Conservation (phyloP, 2,888 invertebrate species). For the Meghimatium bilineatum region DNA sequence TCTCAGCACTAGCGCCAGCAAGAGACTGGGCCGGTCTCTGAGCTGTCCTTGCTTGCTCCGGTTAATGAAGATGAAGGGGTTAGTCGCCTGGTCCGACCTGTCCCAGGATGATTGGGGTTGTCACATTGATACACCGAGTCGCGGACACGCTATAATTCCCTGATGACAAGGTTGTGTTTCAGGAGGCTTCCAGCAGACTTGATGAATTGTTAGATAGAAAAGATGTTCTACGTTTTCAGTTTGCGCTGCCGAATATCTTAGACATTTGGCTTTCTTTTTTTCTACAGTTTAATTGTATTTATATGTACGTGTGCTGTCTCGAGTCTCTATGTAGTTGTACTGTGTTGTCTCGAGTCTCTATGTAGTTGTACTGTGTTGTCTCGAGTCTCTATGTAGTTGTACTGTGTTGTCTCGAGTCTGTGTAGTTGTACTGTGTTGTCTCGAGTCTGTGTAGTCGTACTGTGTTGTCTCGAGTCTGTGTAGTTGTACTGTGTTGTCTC, state of each 20-base stretch:
- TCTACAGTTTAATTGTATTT: background rate
- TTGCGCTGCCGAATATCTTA: background rate
- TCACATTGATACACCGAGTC: background rate
- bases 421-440: background rate
- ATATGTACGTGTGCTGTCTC: too few species aligned
- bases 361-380: background rate
- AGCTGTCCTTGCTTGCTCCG: background rate
- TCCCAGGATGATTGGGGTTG: background rate
- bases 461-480: background rate
- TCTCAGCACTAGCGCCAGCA: background rate
- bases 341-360: background rate
- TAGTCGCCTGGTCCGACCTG: background rate
- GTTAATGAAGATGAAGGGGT: constrained; percentile 5
- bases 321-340: background rate
- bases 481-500: background rate
- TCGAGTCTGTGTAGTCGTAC: background rate
- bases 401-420: background rate
- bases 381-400: background rate
- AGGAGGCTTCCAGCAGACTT: background rate
- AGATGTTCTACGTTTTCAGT: background rate
- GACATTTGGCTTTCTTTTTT: background rate
- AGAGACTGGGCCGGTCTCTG: background rate
- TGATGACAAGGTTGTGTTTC: background rate
- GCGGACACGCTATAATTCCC: background rate
- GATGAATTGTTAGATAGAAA: too few species aligned